phyloP scores from a whole-genome alignment of 2,797 vertebrate genomes.

The Anabas testudineus region DNA sequence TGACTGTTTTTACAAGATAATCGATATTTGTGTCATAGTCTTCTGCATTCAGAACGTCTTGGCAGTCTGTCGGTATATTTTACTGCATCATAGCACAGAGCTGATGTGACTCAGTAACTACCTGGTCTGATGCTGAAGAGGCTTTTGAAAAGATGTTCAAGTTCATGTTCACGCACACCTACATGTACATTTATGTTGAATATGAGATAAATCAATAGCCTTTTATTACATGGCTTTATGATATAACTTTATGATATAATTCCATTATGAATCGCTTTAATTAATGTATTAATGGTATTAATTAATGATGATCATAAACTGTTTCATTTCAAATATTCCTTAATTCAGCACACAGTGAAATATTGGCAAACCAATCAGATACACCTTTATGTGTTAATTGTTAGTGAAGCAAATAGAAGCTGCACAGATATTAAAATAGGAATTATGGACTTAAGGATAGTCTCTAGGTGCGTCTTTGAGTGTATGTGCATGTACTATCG shows the following conservation, averaged over 20 bases:
- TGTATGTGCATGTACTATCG: slow-evolving; percentile 34
- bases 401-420: not conserved
- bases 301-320: too few relatives aligned
- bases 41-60: not conserved
- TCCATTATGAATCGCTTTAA: slow-evolving; percentile 1
- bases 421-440: not conserved
- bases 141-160: slow-evolving; percentile 21
- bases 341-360: not conserved
- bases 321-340: slow-evolving; percentile 1
- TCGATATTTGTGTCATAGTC: too few relatives aligned
- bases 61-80: not conserved
- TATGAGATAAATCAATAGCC: not conserved
- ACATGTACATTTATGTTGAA: not conserved
- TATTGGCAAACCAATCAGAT: not conserved
- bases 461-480: slow-evolving; percentile 30
- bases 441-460: not conserved
- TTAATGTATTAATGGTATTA: not conserved
- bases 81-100: not conserved
- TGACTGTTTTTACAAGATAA: too few relatives aligned
- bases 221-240: not conserved
- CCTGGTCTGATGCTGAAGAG: slow-evolving; percentile 31
- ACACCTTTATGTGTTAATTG: not conserved
- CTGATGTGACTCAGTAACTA: slow-evolving; percentile 28
- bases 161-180: slow-evolving; percentile 6
- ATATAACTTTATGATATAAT: not conserved